Conservation (phyloP, 2,113 vertebrate species). For the Myiopsitta monachus region DNA sequence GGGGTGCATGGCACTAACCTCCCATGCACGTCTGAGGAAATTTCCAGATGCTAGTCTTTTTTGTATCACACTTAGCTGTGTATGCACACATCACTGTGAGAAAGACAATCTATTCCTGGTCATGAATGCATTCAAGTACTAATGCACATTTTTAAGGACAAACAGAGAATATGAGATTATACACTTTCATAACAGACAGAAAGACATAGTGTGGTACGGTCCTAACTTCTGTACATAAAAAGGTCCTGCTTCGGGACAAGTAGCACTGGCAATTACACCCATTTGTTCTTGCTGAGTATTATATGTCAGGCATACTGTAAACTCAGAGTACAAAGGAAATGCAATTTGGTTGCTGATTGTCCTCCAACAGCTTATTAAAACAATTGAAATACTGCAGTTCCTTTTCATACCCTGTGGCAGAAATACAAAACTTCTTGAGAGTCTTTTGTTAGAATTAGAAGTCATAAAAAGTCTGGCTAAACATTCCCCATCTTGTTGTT, state of each 20-base stretch:
- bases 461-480: not conserved
- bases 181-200: not conserved
- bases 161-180: not conserved
- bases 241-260: not conserved
- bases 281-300: not conserved
- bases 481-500: not conserved
- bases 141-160: not conserved
- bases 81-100: accelerated
- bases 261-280: not conserved
- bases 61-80: not conserved
- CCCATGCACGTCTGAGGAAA: not conserved
- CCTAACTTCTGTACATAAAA: not conserved
- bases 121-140: not conserved
- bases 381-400: not conserved
- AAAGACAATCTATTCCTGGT: not conserved
- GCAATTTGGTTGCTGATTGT: not conserved
- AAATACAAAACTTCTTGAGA: not conserved
- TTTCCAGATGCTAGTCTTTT: not conserved
- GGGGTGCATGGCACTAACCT: not conserved
- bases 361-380: not conserved
- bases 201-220: not conserved
- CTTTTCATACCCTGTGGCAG: not conserved
- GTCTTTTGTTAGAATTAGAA: not conserved
- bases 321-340: not conserved
- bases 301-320: not conserved